Conservation (phyloP, 2,888 invertebrate species). For the Drosophila prostipennis region DNA sequence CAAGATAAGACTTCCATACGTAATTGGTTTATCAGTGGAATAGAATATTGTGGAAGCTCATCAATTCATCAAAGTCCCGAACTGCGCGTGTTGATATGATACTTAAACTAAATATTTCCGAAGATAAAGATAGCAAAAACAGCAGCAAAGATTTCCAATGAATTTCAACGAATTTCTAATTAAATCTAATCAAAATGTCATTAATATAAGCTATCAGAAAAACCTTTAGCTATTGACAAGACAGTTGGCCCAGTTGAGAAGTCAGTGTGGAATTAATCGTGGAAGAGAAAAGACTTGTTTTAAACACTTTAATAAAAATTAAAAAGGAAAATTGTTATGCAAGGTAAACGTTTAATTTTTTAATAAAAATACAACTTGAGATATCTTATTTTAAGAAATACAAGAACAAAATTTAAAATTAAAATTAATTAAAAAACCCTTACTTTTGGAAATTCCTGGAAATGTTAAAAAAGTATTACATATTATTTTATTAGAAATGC, state of each 20-base stretch:
- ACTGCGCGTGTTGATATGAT: conserved; percentile 4
- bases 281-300: background rate
- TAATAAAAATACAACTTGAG: no score
- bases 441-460: no score
- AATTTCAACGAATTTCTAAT: conserved; percentile 14
- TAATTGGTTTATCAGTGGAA: conserved; percentile 1
- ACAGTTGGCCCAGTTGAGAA: background rate
- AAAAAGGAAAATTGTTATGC: background rate
- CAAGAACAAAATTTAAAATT: no score
- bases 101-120: background rate
- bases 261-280: conserved; percentile 10
- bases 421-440: no score
- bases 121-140: background rate
- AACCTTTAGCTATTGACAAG: conserved; percentile 6
- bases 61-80: background rate
- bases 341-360: conserved; percentile 4
- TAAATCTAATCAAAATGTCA: conserved; percentile 33
- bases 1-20: conserved; percentile 2
- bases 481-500: no score
- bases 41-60: background rate
- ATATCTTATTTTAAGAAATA: no score
- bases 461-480: no score
- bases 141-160: conserved; percentile 3
- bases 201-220: conserved; percentile 23
- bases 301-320: background rate